Evolutionary conservation across 2,888 invertebrate species (phyloP).

Genomic region (Brachycybe producta): DNA sequence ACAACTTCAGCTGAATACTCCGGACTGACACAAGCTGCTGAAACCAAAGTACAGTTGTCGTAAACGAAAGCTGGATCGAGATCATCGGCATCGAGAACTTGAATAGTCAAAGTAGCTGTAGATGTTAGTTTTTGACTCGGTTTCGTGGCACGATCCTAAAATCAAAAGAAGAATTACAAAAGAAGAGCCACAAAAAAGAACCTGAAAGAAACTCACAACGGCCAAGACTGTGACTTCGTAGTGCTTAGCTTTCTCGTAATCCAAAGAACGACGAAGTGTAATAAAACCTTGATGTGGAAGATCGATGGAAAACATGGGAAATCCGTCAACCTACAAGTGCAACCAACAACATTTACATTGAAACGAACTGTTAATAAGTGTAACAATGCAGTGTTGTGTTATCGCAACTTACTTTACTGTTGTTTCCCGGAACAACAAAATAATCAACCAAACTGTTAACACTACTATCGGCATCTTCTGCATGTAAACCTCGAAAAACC

Average conservation of each 20-base stretch:
- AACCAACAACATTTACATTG: constrained; percentile 1
- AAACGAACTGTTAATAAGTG: background rate
- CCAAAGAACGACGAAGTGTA: constrained; percentile 68
- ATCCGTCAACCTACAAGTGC: constrained; percentile 49
- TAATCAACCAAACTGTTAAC: constrained; percentile 80
- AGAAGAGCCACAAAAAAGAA: background rate
- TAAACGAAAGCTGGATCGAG: constrained; percentile 83
- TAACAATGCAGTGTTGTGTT: too few relatives aligned
- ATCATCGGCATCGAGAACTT: constrained; percentile 77
- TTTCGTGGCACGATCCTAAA: constrained; percentile 71
- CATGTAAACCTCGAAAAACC: constrained; percentile 65
- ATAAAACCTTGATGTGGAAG: constrained; percentile 79
- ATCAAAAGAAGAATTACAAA: constrained; percentile 21
- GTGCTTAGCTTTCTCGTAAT: constrained; percentile 74
- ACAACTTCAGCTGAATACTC: constrained; percentile 68
- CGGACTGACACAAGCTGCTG: constrained; percentile 74
- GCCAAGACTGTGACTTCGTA: constrained; percentile 79
- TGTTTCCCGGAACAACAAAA: constrained; percentile 58
- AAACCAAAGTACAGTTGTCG: constrained; percentile 65
- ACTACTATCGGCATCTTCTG: constrained; percentile 70
- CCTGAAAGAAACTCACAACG: constrained; percentile 51
- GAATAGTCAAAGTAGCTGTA: constrained; percentile 70
- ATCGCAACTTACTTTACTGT: constrained; percentile 44
- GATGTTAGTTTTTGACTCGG: constrained; percentile 60
- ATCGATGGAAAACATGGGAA: constrained; percentile 68